phyloP scores from a whole-genome alignment of 2,888 invertebrate genomes.

The Oscheius sp. region DNA sequence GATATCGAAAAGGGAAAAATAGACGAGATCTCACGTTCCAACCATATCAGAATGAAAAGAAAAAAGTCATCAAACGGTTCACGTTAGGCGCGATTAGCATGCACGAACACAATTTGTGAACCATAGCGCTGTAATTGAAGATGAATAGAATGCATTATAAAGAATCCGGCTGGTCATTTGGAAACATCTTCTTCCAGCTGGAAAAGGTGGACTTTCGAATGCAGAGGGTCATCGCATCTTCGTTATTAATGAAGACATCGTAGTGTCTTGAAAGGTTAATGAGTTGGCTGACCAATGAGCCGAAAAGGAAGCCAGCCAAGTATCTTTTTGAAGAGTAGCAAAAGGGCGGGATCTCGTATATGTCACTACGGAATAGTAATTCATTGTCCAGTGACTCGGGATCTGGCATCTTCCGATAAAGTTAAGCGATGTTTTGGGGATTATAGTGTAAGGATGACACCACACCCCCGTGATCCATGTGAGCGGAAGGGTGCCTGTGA shows the following conservation, averaged over 20 bases:
- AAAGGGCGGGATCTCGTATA: constrained; percentile 15
- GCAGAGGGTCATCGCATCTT: constrained; percentile 20
- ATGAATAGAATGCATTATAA: constrained; percentile 18
- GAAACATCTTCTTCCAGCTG: background rate
- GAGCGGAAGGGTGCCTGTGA: too few species aligned
- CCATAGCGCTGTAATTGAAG: background rate
- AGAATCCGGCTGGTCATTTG: background rate
- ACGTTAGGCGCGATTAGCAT: constrained; percentile 16
- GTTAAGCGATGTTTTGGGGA: background rate
- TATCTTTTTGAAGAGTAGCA: background rate
- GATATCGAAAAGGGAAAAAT: too few species aligned
- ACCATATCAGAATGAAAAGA: background rate
- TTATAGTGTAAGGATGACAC: background rate
- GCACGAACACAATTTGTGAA: background rate
- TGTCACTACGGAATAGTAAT: constrained; percentile 28
- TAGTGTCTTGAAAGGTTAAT: constrained; percentile 30
- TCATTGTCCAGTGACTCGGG: constrained; percentile 24
- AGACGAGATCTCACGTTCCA: background rate
- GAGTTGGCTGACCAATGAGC: constrained; percentile 13
- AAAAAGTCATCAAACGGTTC: background rate
- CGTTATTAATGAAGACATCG: constrained; percentile 23
- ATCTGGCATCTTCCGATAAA: constrained; percentile 15
- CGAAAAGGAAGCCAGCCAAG: background rate
- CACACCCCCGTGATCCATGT: too few species aligned
- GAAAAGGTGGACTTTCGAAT: background rate